These are phyloP conservation scores for Lichenostomus cassidix DNA, from an alignment of 2,113 vertebrate species.

Conservation along the genomic window DNA sequence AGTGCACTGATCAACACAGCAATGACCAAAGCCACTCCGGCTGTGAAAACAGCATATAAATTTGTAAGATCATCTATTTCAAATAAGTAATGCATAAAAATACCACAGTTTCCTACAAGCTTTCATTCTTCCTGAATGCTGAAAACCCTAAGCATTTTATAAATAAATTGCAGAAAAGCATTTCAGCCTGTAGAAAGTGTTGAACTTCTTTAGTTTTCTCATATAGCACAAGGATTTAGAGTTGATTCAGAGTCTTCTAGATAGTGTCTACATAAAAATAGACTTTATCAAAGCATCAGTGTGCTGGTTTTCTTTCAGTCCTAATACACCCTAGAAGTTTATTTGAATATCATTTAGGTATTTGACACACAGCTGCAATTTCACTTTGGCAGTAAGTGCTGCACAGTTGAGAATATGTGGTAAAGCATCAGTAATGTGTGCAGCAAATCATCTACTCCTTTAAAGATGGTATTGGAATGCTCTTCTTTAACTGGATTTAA, in stretches of 20 bases:
- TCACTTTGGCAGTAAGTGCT: not conserved
- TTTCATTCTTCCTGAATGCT: not conserved
- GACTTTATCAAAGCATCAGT: not conserved
- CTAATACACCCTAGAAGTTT: not conserved
- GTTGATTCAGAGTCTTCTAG: not conserved
- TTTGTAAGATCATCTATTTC: slow-evolving; percentile 76
- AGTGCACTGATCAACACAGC: slow-evolving; percentile 90
- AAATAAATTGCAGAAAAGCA: not conserved
- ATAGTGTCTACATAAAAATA: not conserved
- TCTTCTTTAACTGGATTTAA: not conserved
- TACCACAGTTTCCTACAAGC: not conserved
- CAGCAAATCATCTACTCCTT: not conserved
- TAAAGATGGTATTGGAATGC: not conserved
- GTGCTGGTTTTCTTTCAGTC: not conserved
- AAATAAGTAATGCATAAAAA: not conserved
- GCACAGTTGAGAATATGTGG: not conserved
- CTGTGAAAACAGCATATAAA: slow-evolving; percentile 81
- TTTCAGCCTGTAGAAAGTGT: not conserved
- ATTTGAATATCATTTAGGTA: not conserved
- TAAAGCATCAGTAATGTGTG: not conserved
- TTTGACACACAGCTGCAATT: not conserved
- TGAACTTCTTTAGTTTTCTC: not conserved
- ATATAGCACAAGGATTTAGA: not conserved
- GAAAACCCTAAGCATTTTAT: not conserved
- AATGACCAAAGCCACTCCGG: slow-evolving; percentile 89